phyloP scores from a whole-genome alignment of 30 jellyfish, hydroid and myxozoan genomes.

The Catostylus mosaicus region DNA sequence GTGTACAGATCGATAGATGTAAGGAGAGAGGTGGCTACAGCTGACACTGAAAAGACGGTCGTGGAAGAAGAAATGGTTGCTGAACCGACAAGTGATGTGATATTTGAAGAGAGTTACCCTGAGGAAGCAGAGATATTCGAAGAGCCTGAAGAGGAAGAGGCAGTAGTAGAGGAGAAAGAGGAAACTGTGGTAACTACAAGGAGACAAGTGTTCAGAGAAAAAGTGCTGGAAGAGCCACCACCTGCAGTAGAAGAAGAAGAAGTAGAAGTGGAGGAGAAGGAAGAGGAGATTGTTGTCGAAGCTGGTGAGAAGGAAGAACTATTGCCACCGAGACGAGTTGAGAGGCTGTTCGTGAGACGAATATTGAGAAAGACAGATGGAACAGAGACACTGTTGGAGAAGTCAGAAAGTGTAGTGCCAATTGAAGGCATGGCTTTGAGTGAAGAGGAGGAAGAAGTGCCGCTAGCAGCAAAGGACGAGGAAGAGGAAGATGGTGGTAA shows the following conservation, averaged over 20 bases:
- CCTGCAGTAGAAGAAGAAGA: conserved; percentile 17
- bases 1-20: conserved; percentile 36
- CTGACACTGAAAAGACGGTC: conserved; percentile 10
- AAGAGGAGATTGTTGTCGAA: too few relatives aligned
- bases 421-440: conserved; percentile 10
- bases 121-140: conserved; percentile 12
- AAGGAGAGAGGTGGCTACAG: conserved; percentile 12
- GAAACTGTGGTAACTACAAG: neutral
- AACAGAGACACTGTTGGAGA: conserved; percentile 64
- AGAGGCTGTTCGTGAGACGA: conserved; percentile 77
- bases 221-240: conserved; percentile 41
- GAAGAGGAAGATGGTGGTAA: conserved; percentile 32
- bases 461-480: conserved; percentile 22
- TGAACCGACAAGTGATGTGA: conserved; percentile 40
- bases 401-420: conserved; percentile 74
- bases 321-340: conserved; percentile 62
- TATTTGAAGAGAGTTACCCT: conserved; percentile 40
- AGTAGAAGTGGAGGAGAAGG: neutral
- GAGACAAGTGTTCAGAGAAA: conserved; percentile 9
- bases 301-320: conserved; percentile 1
- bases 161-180: conserved; percentile 48
- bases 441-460: conserved; percentile 16
- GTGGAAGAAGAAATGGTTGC: conserved; percentile 27
- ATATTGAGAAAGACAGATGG: conserved; percentile 83
- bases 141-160: conserved; percentile 29